Conservation (phyloP, 2,797 vertebrate genomes). For the Eulemur mongoz region DNA sequence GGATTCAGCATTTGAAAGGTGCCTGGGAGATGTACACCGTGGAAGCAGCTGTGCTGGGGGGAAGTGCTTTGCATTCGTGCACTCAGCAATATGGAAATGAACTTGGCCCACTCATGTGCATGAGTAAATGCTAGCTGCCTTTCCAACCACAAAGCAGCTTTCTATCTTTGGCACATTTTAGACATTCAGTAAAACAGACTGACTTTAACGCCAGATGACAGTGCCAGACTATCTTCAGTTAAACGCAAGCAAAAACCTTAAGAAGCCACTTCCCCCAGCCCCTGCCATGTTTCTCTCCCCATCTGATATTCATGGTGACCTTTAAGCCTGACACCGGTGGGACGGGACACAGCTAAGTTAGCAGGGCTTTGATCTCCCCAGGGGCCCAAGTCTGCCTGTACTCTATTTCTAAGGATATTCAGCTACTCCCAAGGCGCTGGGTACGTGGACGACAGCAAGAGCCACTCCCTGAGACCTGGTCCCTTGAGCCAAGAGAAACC, state of each 20-base stretch:
- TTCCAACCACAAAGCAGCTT: constrained; percentile 74
- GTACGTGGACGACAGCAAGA: not conserved
- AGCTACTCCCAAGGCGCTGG: not conserved
- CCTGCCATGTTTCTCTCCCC: not conserved
- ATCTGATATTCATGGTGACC: constrained; percentile 40
- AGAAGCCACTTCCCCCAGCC: not conserved
- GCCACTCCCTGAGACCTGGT: not conserved
- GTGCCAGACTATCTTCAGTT: constrained; percentile 65
- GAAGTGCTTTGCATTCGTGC: not conserved
- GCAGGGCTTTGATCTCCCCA: not conserved
- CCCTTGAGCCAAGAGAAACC: not conserved
- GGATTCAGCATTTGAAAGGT: not conserved
- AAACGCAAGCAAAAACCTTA: constrained; percentile 62
- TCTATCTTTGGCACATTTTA: constrained; percentile 83
- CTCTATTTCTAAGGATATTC: not conserved
- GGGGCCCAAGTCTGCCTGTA: not conserved
- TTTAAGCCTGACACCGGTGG: not conserved
- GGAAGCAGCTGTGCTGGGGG: constrained; percentile 58
- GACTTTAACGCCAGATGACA: constrained; percentile 69
- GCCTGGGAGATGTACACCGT: not conserved
- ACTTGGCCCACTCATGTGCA: constrained; percentile 74
- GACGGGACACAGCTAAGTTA: not conserved
- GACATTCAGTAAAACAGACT: constrained; percentile 78
- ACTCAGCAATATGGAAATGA: constrained; percentile 74
- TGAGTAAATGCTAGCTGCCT: constrained; percentile 79